Conservation (phyloP, 1,140 invertebrate species). For the Chymomyza costata region DNA sequence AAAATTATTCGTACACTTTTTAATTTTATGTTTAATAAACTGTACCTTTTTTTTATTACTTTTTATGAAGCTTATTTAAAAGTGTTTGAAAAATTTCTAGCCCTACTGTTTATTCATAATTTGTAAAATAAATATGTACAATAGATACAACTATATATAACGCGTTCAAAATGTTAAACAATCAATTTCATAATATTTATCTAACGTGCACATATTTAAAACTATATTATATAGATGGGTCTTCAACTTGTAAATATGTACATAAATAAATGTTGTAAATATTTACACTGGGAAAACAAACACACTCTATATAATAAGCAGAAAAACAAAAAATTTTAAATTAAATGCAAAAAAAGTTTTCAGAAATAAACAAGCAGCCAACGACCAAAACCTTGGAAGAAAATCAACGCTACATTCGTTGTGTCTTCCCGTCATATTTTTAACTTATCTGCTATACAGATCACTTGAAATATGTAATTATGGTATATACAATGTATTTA, state of each 20-base stretch:
- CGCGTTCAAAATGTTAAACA: conserved; percentile 6
- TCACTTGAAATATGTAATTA: too few relatives aligned
- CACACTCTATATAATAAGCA: conserved; percentile 26
- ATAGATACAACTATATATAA: conserved; percentile 32
- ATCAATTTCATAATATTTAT: conserved; percentile 60
- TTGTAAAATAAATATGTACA: conserved; percentile 15
- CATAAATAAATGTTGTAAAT: conserved; percentile 67
- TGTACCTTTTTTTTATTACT: conserved; percentile 21
- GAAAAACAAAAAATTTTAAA: conserved; percentile 14
- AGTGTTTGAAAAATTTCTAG: too few relatives aligned
- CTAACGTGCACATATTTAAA: conserved; percentile 28
- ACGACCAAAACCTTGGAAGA: conserved; percentile 5
- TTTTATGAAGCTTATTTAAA: too few relatives aligned
- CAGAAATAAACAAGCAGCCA: conserved; percentile 1
- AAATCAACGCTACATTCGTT: too few relatives aligned
- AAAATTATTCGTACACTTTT: too few relatives aligned
- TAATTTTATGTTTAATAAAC: background rate
- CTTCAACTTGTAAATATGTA: conserved; percentile 44
- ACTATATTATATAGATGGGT: conserved; percentile 17
- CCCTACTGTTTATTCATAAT: too few relatives aligned
- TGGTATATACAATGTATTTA: too few relatives aligned
- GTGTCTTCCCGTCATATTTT: too few relatives aligned
- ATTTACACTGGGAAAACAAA: conserved; percentile 64
- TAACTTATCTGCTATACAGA: too few relatives aligned
- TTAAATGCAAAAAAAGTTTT: conserved; percentile 28